A percentile compares a stretch with the other conserved stretches of the same genome.
phyloP scores from a whole-genome alignment of 1,140 invertebrate species.

The Musca vetustissima region DNA sequence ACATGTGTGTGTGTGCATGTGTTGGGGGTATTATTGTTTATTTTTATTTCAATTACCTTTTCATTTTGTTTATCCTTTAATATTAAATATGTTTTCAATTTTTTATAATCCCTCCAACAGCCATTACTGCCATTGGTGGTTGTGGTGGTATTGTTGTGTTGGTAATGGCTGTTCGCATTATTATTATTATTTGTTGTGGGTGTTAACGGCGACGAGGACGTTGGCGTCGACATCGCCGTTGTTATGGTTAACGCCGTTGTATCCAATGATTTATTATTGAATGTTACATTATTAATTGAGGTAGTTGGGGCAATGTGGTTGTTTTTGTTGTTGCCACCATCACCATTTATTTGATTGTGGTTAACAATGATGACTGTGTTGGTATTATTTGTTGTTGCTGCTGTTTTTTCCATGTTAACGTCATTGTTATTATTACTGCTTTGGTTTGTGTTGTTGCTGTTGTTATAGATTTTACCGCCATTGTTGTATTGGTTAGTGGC shows the following conservation, averaged over 20 bases:
- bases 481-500: neutral
- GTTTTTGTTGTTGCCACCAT: too few species aligned
- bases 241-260: constrained; percentile 11
- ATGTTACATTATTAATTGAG: neutral
- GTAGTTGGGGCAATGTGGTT: neutral
- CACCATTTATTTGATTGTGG: too few species aligned
- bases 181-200: neutral
- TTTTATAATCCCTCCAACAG: constrained; percentile 52
- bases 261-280: constrained; percentile 20
- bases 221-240: neutral
- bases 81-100: constrained; percentile 51
- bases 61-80: constrained; percentile 46
- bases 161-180: too few species aligned
- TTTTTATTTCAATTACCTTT: constrained; percentile 26
- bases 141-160: too few species aligned
- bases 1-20: too few species aligned
- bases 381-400: too few species aligned
- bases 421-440: too few species aligned
- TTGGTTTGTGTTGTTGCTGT: too few species aligned
- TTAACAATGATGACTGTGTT: too few species aligned
- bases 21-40: too few species aligned
- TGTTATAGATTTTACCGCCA: too few species aligned
- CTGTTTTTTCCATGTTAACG: too few species aligned
- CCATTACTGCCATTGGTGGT: constrained; percentile 16
- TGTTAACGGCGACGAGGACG: constrained; percentile 20